Percentiles rank a stretch among this genome's conserved stretches.
phyloP scores from a whole-genome alignment of 2,797 vertebrate species.

The Rhyacichthys aspro region DNA sequence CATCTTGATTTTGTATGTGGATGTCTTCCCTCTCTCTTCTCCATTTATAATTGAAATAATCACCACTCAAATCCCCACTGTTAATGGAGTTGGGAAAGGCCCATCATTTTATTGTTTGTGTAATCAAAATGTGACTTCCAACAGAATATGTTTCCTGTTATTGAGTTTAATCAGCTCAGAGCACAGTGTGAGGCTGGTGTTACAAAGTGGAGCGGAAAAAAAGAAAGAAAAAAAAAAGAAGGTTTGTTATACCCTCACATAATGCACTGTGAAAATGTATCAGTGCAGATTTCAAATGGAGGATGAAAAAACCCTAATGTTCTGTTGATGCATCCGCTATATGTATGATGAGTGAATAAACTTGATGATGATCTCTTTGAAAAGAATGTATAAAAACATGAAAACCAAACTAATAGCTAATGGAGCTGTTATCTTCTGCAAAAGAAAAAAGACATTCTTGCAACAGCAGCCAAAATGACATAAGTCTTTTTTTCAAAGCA shows the following conservation, averaged over 20 bases:
- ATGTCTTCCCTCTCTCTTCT: not conserved
- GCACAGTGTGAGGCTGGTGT: constrained; percentile 10
- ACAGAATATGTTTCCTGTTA: constrained; percentile 7
- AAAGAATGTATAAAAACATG: no score
- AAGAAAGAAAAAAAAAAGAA: not conserved
- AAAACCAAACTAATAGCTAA: no score
- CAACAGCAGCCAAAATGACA: no score
- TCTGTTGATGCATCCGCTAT: constrained; percentile 2
- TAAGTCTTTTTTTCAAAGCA: no score
- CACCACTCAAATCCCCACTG: not conserved
- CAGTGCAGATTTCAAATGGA: constrained; percentile 1
- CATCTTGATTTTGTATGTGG: not conserved
- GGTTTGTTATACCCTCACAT: constrained; percentile 18
- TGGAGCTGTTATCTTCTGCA: no score
- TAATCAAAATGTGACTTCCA: constrained; percentile 6
- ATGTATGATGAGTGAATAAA: not conserved
- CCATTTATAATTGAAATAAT: constrained; percentile 5
- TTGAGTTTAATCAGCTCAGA: constrained; percentile 15
- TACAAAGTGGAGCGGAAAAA: constrained; percentile 1
- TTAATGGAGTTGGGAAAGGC: not conserved
- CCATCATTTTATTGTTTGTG: constrained; percentile 6
- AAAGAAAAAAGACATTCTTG: no score
- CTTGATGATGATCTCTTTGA: no score
- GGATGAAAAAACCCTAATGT: constrained; percentile 32
- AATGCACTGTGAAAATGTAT: constrained; percentile 17